Conservation (phyloP, 2,113 vertebrate genomes). For the Nothoprocta perdicaria region DNA sequence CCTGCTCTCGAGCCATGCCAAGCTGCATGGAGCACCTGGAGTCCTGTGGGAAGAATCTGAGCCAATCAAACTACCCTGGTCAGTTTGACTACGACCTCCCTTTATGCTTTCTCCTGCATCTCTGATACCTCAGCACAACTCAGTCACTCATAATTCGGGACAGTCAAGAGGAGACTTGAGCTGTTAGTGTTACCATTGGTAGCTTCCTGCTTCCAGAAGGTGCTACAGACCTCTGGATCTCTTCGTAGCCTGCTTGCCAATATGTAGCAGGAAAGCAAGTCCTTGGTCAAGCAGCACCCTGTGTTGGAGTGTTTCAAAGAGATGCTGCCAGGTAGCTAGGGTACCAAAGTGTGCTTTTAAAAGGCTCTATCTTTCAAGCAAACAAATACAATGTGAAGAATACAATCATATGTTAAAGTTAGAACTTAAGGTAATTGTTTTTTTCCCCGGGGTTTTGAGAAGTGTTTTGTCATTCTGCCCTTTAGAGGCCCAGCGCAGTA, state of each 20-base stretch:
- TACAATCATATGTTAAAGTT: background rate
- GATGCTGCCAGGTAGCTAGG: background rate
- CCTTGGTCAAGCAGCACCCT: background rate
- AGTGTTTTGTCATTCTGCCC: background rate
- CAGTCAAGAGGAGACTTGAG: background rate
- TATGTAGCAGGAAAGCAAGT: background rate
- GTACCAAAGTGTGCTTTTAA: background rate
- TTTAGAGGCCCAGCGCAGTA: background rate
- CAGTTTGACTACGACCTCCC: conserved; percentile 11
- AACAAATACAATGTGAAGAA: background rate
- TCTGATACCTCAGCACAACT: conserved; percentile 34
- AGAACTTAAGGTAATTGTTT: background rate
- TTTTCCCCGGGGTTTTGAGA: background rate
- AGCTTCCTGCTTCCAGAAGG: background rate
- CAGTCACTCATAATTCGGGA: conserved; percentile 42
- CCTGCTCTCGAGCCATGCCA: background rate
- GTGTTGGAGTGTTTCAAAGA: background rate
- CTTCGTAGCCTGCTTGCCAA: background rate
- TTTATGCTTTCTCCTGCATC: background rate
- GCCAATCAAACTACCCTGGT: background rate
- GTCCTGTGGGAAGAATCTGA: background rate
- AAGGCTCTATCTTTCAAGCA: background rate
- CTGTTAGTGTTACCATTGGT: background rate
- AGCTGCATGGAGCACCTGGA: background rate
- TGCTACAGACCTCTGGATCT: background rate